Conservation (phyloP, 2,797 vertebrate species). For the Acanthis flammea region DNA sequence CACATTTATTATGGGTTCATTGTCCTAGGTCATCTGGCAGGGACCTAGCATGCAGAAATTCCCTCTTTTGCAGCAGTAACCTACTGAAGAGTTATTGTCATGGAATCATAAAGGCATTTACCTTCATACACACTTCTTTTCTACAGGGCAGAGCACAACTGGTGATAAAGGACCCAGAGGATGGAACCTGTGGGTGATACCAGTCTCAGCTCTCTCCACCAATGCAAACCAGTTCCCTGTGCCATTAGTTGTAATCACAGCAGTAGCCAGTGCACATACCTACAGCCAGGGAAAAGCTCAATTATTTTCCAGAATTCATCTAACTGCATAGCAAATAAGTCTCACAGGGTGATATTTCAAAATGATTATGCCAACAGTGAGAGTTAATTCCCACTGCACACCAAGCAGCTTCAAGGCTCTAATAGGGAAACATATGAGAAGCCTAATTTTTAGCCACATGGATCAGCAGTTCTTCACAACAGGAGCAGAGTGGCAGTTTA, state of each 20-base stretch:
- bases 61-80: neutral
- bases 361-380: neutral
- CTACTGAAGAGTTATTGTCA: neutral
- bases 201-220: neutral
- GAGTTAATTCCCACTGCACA: neutral
- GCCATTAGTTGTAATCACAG: neutral
- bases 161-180: neutral
- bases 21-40: neutral
- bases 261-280: neutral
- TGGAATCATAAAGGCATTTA: neutral
- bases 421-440: neutral
- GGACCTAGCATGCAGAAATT: neutral
- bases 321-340: neutral
- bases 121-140: neutral
- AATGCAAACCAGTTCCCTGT: accelerated
- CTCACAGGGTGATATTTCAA: neutral
- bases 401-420: neutral
- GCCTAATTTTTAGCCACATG: neutral
- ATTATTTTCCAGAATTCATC: neutral
- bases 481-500: neutral
- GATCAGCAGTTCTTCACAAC: neutral
- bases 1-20: neutral
- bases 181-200: neutral
- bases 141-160: neutral
- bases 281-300: neutral